Percentiles rank a stretch among this genome's conserved stretches.
Evolutionary conservation across 92 coral and sea anemone genomes (phyloP).

Genomic region (Phenganax marumi): DNA sequence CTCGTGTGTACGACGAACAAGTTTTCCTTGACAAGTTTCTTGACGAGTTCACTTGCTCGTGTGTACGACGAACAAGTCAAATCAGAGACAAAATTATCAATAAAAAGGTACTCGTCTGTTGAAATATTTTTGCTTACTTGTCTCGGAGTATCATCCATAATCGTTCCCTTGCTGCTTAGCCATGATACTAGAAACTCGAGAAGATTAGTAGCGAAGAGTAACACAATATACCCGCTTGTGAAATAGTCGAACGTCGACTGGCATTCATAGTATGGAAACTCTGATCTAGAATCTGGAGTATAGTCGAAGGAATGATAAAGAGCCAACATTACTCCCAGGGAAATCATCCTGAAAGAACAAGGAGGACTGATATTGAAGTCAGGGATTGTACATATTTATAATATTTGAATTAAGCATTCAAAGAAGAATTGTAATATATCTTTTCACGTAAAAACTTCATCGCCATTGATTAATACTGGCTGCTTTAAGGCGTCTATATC

Average conservation of each 20-base stretch:
- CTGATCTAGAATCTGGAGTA: slow-evolving; percentile 40
- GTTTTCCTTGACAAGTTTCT: no score
- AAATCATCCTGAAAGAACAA: slow-evolving; percentile 66
- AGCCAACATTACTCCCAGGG: slow-evolving; percentile 66
- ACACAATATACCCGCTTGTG: slow-evolving; percentile 86
- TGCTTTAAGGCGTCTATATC: not conserved
- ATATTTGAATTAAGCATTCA: no score
- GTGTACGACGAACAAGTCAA: no score
- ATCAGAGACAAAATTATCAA: no score
- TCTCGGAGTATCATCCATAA: slow-evolving; percentile 91
- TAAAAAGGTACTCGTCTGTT: no score
- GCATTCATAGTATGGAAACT: slow-evolving; percentile 53
- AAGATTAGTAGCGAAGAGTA: slow-evolving; percentile 90
- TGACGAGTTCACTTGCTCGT: no score
- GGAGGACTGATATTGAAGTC: not conserved
- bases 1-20: no score
- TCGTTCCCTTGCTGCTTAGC: slow-evolving; percentile 84
- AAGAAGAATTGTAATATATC: no score
- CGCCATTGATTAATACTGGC: no score
- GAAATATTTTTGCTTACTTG: slow-evolving; percentile 17
- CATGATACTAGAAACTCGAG: slow-evolving; percentile 88
- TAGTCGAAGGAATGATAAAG: slow-evolving; percentile 79
- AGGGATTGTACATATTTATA: not conserved
- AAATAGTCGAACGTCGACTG: slow-evolving; percentile 92
- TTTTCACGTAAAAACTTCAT: no score